Base-by-base conservation (phyloP, 1,140 invertebrate genomes). In the Leptestheria dahalacensis region DNA sequence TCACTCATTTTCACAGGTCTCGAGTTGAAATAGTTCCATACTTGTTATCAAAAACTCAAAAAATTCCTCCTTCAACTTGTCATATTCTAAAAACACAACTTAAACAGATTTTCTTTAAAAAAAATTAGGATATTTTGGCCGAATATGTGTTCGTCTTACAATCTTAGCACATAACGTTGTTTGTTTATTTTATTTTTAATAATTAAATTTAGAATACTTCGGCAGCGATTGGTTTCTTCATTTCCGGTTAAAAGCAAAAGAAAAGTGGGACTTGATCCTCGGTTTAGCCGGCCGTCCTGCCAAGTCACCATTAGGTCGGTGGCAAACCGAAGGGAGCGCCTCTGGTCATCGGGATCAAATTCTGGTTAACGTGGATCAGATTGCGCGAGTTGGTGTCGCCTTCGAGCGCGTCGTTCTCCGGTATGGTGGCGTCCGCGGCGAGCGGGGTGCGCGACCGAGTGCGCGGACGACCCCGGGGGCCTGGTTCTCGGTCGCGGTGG, bases 401-500 rank as follows among this genome's bases (percentile, higher is more conserved):
- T 6, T 41, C 33, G 33, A 41, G 6, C 6, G 15, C 15, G 6
- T 41, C 33, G 33, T 41, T 41, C 15, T 41, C 33, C 15, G 33
- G 33, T 41, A 41, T 6, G 6, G 15, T 9, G 15, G 33, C 15
- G 33, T 55, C 53, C 2, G 23, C 26, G 12, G 51, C 26, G 12
- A 55, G 4, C 12, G 53, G 26, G 10, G 53, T 11, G 11, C 53
- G 53, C 10, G 53, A 33, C 2, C 58, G 58, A 20, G 51, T 33
- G 2, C 58, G 49, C 18, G 48, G 58, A 18, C 58, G 20, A 3
- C 49, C 51, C 18, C 58, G n/a, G 15, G 51, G 49, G 1, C 48
- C 49, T 2, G 58, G 58, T 23, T 60, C 58, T 12, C 58, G 58
- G 25, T 60, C 58, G 20, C 58, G 58, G 48, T 60, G 58, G 33